A percentile compares a stretch with the other conserved stretches of the same genome.
Evolutionary conservation across 2,113 vertebrate genomes (phyloP).

Genomic region (Microcebus tavaratra): DNA sequence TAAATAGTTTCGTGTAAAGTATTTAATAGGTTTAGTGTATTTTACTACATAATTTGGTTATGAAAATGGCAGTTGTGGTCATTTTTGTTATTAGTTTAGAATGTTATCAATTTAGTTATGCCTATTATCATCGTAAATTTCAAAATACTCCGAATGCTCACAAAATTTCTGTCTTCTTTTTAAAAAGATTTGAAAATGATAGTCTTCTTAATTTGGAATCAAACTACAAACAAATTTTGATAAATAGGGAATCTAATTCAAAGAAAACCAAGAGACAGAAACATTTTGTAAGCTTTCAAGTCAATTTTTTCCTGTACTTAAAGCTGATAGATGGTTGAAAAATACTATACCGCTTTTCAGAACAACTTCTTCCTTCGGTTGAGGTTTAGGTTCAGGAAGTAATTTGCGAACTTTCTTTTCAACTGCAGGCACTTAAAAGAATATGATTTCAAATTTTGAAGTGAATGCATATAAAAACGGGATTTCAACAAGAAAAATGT

Average conservation of each 20-base stretch:
- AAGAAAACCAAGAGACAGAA: conserved; percentile 51
- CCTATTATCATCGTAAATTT: conserved; percentile 34
- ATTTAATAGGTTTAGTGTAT: conserved; percentile 53
- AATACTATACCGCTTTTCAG: conserved; percentile 88
- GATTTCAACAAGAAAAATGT: conserved; percentile 57
- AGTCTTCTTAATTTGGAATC: conserved; percentile 19
- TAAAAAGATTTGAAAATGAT: background rate
- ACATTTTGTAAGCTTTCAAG: conserved; percentile 67
- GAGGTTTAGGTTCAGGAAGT: conserved; percentile 86
- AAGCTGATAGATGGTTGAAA: conserved; percentile 43
- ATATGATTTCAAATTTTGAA: conserved; percentile 83
- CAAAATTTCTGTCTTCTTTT: conserved; percentile 57
- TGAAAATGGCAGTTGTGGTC: conserved; percentile 23
- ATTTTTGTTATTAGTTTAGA: conserved; percentile 59
- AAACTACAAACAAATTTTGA: conserved; percentile 30
- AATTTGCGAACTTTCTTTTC: conserved; percentile 88
- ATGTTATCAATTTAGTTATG: conserved; percentile 50
- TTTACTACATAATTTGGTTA: conserved; percentile 46
- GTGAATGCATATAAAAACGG: conserved; percentile 62
- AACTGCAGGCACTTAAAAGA: conserved; percentile 86
- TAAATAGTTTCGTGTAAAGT: background rate
- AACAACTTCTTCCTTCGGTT: conserved; percentile 88
- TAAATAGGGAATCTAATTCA: background rate
- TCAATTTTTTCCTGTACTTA: background rate
- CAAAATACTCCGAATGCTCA: conserved; percentile 56